Evolutionary conservation across 2,113 vertebrate genomes (phyloP).

Genomic region (Raja brachyura): DNA sequence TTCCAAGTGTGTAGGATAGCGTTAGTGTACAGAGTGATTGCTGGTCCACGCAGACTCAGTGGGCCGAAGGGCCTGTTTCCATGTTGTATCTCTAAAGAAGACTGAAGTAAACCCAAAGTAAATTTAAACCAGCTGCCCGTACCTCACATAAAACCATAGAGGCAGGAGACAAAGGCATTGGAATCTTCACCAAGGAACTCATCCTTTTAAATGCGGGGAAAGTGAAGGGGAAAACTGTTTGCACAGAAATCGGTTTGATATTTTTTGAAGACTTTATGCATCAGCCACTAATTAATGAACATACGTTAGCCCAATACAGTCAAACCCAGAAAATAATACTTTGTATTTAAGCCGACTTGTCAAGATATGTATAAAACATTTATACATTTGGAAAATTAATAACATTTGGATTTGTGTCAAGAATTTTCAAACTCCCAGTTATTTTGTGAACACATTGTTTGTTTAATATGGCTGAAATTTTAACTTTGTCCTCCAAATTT

Average conservation of each 20-base stretch:
- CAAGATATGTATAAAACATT: constrained; percentile 14
- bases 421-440: constrained; percentile 18
- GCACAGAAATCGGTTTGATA: background rate
- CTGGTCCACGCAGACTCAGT: too few species aligned
- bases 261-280: background rate
- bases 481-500: background rate
- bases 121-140: too few species aligned
- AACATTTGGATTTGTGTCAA: constrained; percentile 20
- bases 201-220: background rate
- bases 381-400: constrained; percentile 24
- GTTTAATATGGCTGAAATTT: background rate
- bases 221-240: background rate
- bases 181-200: background rate
- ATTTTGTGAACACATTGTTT: constrained; percentile 25
- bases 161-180: too few species aligned
- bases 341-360: background rate
- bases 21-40: too few species aligned
- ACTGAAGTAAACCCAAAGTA: too few species aligned
- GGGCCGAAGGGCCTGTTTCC: too few species aligned
- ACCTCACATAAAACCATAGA: too few species aligned
- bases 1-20: too few species aligned
- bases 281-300: constrained; percentile 1
- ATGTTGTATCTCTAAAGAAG: too few species aligned
- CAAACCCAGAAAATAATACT: background rate
- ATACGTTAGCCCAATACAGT: background rate